Conservation (phyloP, 2,888 invertebrate species). For the Sphaeridia pumilis region DNA sequence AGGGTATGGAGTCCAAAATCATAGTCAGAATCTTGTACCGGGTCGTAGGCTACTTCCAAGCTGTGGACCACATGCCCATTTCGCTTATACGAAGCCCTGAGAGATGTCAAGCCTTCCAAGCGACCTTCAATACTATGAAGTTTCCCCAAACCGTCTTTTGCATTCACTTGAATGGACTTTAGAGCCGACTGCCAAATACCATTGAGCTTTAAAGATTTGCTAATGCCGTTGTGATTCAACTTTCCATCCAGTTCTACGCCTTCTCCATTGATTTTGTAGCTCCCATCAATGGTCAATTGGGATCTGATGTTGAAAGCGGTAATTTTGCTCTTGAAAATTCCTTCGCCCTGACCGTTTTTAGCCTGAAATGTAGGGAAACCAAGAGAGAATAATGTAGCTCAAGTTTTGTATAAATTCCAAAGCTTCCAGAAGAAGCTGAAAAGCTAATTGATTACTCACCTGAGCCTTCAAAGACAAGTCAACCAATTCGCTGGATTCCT, state of each 20-base stretch:
- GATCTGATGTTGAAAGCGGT: not conserved
- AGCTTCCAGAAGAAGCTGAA: not conserved
- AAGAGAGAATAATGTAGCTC: not conserved
- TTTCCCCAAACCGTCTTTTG: too few species aligned
- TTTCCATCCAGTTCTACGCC: constrained; percentile 4
- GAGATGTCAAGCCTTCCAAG: too few species aligned
- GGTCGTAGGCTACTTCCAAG: too few species aligned
- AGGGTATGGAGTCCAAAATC: not conserved
- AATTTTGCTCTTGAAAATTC: not conserved
- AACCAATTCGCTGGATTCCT: constrained; percentile 7
- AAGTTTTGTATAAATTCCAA: not conserved
- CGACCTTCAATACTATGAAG: too few species aligned
- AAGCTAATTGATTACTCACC: constrained; percentile 3
- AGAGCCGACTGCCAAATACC: too few species aligned
- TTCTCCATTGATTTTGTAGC: not conserved
- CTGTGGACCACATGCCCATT: too few species aligned
- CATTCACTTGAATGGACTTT: too few species aligned
- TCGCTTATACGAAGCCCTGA: too few species aligned
- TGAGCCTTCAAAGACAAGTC: constrained; percentile 5
- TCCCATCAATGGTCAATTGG: not conserved
- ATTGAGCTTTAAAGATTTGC: not conserved
- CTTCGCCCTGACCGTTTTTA: not conserved
- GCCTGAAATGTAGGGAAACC: not conserved
- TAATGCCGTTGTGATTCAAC: not conserved
- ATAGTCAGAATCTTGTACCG: not conserved